A percentile compares a stretch with the other conserved stretches of the same genome.
phyloP scores from a whole-genome alignment of 2,113 vertebrate species.

The Gallinago paraguaiae region DNA sequence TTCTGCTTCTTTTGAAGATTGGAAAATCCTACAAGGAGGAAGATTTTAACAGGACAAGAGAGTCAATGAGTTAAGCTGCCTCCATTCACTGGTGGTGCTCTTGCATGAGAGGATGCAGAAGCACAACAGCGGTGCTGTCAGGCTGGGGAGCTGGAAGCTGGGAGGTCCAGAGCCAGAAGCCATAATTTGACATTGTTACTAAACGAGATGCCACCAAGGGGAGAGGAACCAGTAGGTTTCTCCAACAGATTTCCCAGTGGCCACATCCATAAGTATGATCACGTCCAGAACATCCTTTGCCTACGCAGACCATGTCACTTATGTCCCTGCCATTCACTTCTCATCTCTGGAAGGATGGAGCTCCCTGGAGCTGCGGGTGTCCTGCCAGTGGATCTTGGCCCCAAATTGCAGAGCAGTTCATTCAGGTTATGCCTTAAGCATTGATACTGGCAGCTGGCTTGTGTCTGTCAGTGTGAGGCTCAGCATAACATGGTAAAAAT shows the following conservation, averaged over 20 bases:
- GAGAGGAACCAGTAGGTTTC: background rate
- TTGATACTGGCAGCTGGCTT: background rate
- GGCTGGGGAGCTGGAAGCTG: background rate
- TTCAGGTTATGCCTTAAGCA: background rate
- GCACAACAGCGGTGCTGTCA: background rate
- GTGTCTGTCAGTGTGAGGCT: slow-evolving; percentile 40
- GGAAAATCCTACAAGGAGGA: background rate
- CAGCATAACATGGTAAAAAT: slow-evolving; percentile 30
- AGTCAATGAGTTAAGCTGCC: background rate
- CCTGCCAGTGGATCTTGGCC: background rate
- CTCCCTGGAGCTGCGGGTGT: background rate
- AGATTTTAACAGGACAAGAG: background rate
- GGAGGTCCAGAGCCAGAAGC: background rate
- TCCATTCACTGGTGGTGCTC: accelerated
- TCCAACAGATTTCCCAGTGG: background rate
- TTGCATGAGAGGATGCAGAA: background rate
- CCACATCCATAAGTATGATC: background rate
- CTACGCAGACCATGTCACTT: accelerated
- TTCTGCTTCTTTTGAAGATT: background rate
- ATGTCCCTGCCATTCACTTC: background rate
- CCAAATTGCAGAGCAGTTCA: accelerated
- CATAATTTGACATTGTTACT: background rate
- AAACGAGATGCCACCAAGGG: accelerated
- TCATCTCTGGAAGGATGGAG: background rate
- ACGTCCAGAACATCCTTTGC: background rate